Conservation (phyloP, 2,113 vertebrate genomes). For the Girardinichthys multiradiatus region DNA sequence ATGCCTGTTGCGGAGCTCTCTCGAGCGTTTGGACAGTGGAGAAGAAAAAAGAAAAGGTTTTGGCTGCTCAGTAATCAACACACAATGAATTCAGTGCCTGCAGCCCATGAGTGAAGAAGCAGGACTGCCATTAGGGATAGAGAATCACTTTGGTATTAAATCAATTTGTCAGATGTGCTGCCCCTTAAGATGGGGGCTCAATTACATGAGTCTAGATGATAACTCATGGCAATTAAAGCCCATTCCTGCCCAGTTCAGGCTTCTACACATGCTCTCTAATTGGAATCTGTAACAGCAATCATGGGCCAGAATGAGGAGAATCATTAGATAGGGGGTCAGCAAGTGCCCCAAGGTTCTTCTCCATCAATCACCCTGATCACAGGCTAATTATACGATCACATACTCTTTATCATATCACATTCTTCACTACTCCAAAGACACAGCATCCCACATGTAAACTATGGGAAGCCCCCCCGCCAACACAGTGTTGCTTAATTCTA, state of each 20-base stretch:
- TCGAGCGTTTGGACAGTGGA: conserved; percentile 50
- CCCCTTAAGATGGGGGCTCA: conserved; percentile 78
- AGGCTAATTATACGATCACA: conserved; percentile 77
- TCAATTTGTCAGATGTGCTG: conserved; percentile 82
- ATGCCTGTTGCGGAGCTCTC: conserved; percentile 20
- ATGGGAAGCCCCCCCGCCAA: neutral
- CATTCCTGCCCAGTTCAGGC: conserved; percentile 64
- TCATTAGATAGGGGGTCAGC: conserved; percentile 78
- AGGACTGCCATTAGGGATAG: conserved; percentile 72
- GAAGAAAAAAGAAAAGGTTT: conserved; percentile 26
- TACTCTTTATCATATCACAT: conserved; percentile 56
- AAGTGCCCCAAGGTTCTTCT: conserved; percentile 67
- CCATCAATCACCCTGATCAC: conserved; percentile 73
- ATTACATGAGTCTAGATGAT: conserved; percentile 78
- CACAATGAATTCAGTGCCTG: conserved; percentile 72
- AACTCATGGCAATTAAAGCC: conserved; percentile 80
- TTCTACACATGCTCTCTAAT: conserved; percentile 76
- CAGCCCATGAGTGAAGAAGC: conserved; percentile 66
- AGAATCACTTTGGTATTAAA: conserved; percentile 81
- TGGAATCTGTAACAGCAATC: conserved; percentile 78
- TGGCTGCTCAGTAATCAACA: conserved; percentile 67
- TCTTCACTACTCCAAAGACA: conserved; percentile 43
- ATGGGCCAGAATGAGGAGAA: conserved; percentile 72
- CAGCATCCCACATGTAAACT: conserved; percentile 17
- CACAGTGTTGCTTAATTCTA: neutral